phyloP scores from a whole-genome alignment of 2,113 vertebrate genomes.

The Scalopus aquaticus region DNA sequence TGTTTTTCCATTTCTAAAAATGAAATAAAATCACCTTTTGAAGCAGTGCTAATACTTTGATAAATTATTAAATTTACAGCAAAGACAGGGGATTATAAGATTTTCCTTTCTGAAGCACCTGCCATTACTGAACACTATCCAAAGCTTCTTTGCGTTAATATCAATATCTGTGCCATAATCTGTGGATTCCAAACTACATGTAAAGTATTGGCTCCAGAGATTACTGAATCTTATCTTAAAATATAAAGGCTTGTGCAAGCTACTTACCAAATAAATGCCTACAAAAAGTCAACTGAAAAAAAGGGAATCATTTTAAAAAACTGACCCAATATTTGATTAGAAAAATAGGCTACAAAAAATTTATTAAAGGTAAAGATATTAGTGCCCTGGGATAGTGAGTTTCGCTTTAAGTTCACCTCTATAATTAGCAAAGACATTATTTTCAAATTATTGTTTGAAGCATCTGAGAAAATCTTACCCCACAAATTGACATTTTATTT shows the following conservation, averaged over 20 bases:
- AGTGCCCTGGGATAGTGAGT: neutral
- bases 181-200: neutral
- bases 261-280: neutral
- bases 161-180: neutral
- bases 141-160: neutral
- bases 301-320: neutral
- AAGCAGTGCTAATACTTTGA: neutral
- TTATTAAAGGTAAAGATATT: neutral
- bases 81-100: neutral
- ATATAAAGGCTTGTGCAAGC: neutral
- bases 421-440: neutral
- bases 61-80: neutral
- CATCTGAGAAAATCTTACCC: neutral
- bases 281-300: neutral
- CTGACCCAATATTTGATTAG: neutral
- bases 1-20: neutral
- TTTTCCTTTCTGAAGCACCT: neutral
- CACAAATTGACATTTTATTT: neutral
- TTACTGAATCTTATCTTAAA: neutral
- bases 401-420: neutral
- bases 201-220: neutral
- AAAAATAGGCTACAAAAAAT: neutral
- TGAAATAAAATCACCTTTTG: constrained; percentile 19
- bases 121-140: neutral
- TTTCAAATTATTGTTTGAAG: neutral